Base-by-base conservation (phyloP, 2,797 vertebrate genomes). In the Sciaenops ocellatus region DNA sequence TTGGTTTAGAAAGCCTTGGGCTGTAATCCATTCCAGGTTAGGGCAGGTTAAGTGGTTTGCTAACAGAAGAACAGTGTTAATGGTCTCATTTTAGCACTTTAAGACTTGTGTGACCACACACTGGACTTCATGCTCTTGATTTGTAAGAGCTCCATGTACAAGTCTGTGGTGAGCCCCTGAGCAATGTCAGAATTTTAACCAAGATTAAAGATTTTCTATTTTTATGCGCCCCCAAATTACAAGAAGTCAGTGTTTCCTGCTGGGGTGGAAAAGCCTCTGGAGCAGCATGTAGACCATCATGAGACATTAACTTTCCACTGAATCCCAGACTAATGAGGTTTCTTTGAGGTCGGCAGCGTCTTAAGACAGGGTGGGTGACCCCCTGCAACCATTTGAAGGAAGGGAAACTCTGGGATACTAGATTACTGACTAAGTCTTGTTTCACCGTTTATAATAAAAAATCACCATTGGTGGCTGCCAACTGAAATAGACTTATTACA, bases 61-160 rank as follows among this genome's bases (percentile, higher is more conserved):
- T 65, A 73, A 88, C 76, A 84, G 86, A 89, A 52, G 74, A 85
- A 74, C 76, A 85, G 80, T 83, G 85, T 88, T 73, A 84, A 82
- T 86, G 74, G 66, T 75, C 84, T 86, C 74, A 57, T 83, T 90
- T 89, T 88, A 89, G 89, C 83, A 63, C 55, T 81, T 90, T 61
- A 82, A 89, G 84, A 84, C 75, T 24, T 65, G 57, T 69, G 55
- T 24, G 76, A 76, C 83, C 85, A 89, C 84, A 84, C 50, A 62
- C 79, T 82, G 71, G 75, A 68, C 79, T 72, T 85, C 71, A 59
- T 78, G 81, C 47, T 80, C 48, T 82, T 81, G 68, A 87, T 77
- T 76, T 81, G 59, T 61, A 80, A 87, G 75, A 76, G 75, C 67
- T 63, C 55, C 69, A 56, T 46, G 24, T 54, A 70, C n/a, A 55